These are phyloP conservation scores for Lepidochitona cinerea DNA, from an alignment of 2,888 invertebrate genomes.

Conservation along the genomic window DNA sequence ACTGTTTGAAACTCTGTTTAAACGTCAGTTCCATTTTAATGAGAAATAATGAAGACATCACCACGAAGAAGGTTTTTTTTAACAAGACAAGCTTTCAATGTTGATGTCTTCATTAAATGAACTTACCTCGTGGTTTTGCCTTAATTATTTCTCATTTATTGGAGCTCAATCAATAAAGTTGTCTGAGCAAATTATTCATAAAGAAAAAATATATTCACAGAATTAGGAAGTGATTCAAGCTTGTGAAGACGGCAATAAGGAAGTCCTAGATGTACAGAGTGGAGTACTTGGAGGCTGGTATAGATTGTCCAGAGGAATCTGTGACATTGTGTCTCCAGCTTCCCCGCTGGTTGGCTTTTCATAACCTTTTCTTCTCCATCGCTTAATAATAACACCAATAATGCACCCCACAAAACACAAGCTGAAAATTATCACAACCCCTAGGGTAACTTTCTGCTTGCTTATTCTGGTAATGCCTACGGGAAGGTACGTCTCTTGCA, in stretches of 20 bases:
- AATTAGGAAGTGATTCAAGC: no score
- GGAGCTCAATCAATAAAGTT: no score
- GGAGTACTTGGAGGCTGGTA: constrained; percentile 67
- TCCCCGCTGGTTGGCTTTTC: constrained; percentile 58
- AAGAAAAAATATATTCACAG: no score
- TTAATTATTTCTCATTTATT: no score
- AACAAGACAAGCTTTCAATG: no score
- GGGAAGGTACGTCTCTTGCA: constrained; percentile 23
- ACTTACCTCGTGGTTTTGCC: no score
- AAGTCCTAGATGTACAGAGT: constrained; percentile 63
- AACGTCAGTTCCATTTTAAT: no score
- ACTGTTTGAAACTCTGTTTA: no score
- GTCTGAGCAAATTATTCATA: no score
- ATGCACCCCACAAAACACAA: constrained; percentile 59
- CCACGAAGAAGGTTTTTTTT: no score
- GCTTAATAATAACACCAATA: constrained; percentile 59
- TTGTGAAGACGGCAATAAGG: constrained; percentile 49
- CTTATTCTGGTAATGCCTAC: constrained; percentile 45
- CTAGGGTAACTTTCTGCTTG: constrained; percentile 50
- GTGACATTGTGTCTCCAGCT: constrained; percentile 61
- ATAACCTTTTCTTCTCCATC: constrained; percentile 66
- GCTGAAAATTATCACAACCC: constrained; percentile 47
- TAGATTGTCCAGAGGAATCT: constrained; percentile 71
- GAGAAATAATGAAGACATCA: no score
- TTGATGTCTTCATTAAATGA: no score